Evolutionary conservation across 2,888 invertebrate genomes (phyloP), one percentile per base, ranked within the genome.

Genomic region (Melinaea marsaeus): DNA sequence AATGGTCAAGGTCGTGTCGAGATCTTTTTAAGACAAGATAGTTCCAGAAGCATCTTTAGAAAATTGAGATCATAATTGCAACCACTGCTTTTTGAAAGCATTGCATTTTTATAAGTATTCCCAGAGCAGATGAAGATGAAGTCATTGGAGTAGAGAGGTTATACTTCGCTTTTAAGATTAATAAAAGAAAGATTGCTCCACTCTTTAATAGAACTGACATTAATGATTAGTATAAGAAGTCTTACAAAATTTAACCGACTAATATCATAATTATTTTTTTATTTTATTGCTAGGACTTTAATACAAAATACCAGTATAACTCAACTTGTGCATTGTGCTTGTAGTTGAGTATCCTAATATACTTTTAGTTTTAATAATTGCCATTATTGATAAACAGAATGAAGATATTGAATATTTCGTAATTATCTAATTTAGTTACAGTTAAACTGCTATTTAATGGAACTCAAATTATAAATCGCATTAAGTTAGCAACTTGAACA

Each of bases 71-170:
- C 32, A 51, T 51, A 22, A 51, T 51, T 32, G 32, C 6, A 51
- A 9, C 51, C 51, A 11, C 32, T 51, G 51, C 51, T 22, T 51
- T 51, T 32, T n/a, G 7, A 51, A 51, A 51, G 51, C 51, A 51
- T 32, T 51, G 51, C 32, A 51, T 51, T 9, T 51, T 51, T 51
- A 51, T 51, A 51, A 51, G 51, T 51, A 51, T 51, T 51, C 51
- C 32, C 32, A 9, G 22, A 22, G 11, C 51, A 51, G 51, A 51
- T 11, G 9, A 42, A 42, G 6, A 42, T 5, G 11, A 42, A 9
- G 42, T 42, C 42, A 42, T 9, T 42, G 11, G 1, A 42, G 9
- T 11, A 5, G 42, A 42, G 42, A 42, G 9, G 3, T 42, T 42
- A 9, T 42, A 42, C 42, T 7, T 42, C 9, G 42, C 42, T 42